phyloP scores from a whole-genome alignment of 1,140 invertebrate genomes.

The Nomia melanderi region DNA sequence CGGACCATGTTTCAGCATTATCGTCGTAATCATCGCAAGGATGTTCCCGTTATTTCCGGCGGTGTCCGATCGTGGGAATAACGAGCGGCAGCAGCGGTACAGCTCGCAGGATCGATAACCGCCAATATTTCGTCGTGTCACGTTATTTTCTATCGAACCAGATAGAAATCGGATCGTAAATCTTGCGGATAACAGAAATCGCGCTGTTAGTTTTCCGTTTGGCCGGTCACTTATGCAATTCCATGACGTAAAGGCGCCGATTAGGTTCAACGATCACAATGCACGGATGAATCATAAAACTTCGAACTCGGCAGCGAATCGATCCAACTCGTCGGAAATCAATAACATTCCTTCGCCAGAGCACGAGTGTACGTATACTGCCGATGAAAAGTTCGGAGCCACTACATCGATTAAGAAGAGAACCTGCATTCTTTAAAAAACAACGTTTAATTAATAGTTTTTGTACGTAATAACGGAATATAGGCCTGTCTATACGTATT shows the following conservation, averaged over 20 bases:
- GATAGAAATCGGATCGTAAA: conserved; percentile 31
- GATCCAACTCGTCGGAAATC: not conserved
- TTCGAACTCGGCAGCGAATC: not conserved
- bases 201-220: not conserved
- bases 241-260: conserved; percentile 11
- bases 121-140: conserved; percentile 7
- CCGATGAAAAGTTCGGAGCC: too few relatives aligned
- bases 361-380: too few relatives aligned
- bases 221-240: conserved; percentile 3
- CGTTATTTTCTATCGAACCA: conserved; percentile 8
- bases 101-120: conserved; percentile 10
- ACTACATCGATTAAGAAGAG: too few relatives aligned
- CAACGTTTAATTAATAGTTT: too few relatives aligned
- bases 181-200: conserved; percentile 40
- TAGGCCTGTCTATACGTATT: too few relatives aligned
- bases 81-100: conserved; percentile 11
- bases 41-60: conserved; percentile 58
- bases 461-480: too few relatives aligned
- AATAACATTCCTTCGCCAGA: not conserved
- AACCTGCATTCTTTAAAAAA: too few relatives aligned
- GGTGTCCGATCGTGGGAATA: conserved; percentile 51
- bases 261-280: conserved; percentile 22
- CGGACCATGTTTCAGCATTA: conserved; percentile 51
- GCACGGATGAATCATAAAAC: conserved; percentile 25
- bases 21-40: conserved; percentile 49